Percentiles rank a stretch among this genome's conserved stretches.
Conservation (phyloP, 2,113 vertebrate genomes). For the Aviceda subcristata region DNA sequence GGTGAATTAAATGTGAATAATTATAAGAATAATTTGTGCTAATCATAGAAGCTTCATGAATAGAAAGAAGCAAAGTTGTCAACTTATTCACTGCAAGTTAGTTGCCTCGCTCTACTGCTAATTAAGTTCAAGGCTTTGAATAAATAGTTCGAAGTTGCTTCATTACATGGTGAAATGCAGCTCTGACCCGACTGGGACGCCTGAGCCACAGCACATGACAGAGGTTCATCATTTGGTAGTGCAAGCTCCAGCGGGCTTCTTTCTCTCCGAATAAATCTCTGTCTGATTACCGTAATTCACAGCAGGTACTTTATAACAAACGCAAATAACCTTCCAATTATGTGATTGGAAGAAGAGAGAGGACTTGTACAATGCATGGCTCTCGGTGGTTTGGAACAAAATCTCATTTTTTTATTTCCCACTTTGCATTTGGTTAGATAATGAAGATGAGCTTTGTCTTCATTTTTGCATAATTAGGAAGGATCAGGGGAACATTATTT, state of each 20-base stretch:
- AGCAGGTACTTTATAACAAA: constrained; percentile 11
- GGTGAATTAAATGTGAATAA: constrained; percentile 37
- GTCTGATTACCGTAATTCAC: constrained; percentile 2
- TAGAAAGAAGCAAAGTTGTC: background rate
- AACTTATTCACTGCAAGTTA: constrained; percentile 15
- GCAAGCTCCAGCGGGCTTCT: background rate
- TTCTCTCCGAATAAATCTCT: background rate
- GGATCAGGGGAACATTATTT: background rate
- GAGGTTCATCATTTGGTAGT: background rate
- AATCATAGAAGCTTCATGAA: background rate
- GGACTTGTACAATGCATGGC: background rate
- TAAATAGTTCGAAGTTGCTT: constrained; percentile 19
- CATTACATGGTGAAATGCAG: background rate
- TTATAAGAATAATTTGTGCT: constrained; percentile 24
- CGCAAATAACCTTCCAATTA: background rate
- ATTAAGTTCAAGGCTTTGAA: constrained; percentile 34
- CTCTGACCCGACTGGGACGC: background rate
- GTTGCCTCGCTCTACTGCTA: background rate
- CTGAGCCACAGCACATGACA: background rate
- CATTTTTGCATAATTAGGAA: background rate
- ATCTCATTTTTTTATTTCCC: background rate
- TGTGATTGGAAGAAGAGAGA: background rate
- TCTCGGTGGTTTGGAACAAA: background rate
- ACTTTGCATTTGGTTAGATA: background rate
- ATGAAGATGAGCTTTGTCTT: background rate